Evolutionary conservation across 2,113 vertebrate species (phyloP), one percentile per base, ranked within the genome.

Genomic region (Lagenorhynchus albirostris): DNA sequence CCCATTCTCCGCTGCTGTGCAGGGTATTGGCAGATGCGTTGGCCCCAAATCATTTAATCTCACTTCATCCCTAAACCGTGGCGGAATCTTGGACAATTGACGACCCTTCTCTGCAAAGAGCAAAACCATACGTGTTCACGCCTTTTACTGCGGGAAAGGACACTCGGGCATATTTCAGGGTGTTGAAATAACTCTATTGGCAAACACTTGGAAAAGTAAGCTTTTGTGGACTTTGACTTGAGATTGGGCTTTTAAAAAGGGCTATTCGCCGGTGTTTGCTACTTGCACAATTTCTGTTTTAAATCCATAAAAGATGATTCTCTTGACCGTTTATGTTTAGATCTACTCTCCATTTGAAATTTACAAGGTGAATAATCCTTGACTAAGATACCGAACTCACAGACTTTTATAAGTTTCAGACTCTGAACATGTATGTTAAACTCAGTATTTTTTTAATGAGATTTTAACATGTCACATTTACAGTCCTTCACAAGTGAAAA

Each of bases 1-100:
- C 87, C 84, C 20, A 4, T 55, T 25, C 92, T 62, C 41, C 33
- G 41, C 67, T 0, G 5, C 67, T 68, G 95, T 95, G 96, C 89
- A 90, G 15, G 0, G 96, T 96, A 94, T 41, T 70, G 86, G 63
- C 89, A 96, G 96, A 8, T 91, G 71, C 6, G 0, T 88, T 90
- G 96, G 98, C 96, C 91, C 60, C 58, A 98, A 71, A 82, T 96
- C 98, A 95, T 89, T 93, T 15, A 0, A 77, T 92, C 0, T 0
- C 91, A 77, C 89, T 97, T 97, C 96, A 96, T 98, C 88, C 68
- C 63, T 96, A 83, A 86, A 96, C 94, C 94, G 65, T 60, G 93
- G 89, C 97, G 84, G 91, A 70, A 53, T 65, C 87, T 60, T 41
- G 91, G 50, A 80, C 87, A 58, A 41, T 20, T 84, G 93, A 73